Base-by-base conservation (phyloP, 2,888 invertebrate genomes). In the Harmothoe impar region DNA sequence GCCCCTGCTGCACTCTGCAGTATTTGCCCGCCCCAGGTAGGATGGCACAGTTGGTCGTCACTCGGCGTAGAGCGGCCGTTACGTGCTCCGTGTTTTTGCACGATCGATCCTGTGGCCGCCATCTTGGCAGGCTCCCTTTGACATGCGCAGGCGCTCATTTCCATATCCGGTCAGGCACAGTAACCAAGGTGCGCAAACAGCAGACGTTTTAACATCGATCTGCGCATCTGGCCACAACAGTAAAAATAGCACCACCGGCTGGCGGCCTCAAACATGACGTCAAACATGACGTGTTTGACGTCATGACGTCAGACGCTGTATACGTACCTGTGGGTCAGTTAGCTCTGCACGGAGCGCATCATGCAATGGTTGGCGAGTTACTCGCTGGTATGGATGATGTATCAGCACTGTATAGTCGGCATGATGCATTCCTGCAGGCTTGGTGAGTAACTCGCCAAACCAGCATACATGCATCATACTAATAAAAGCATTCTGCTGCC, bases 91-190 rank as follows among this genome's bases (percentile, higher is more conserved):
- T 72, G 72, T 72, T 72, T 72, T 72, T 72, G 72, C 72, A 72
- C 72, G 72, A 72, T 72, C 72, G 72, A 72, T 72, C n/a, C 72
- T 29, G 15, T 29, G 3, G 29, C 0, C 72, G 72, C 72, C 72
- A 72, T 72, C 72, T 72, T 72, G 72, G 29, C 31, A 33, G 43
- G 0, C 84, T 51, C 84, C 33, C 84, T 84, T 84, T 84, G 43
- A 35, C 84, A 43, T 84, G 84, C 43, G 43, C 84, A 35, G 51
- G 25, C 43, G 5, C 84, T 84, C 84, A 84, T 84, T 84, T 84
- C 84, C 84, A 84, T 84, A 84, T 84, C 84, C 84, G 84, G 51
- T 84, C 84, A 84, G 43, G 84, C 84, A 17, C 84, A 84, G 84
- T 84, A n/a, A 35, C 51, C 43, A 51, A 84, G 84, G 51, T 84